Conservation (phyloP, 2,888 invertebrate species). For the Pedicia rivosa region DNA sequence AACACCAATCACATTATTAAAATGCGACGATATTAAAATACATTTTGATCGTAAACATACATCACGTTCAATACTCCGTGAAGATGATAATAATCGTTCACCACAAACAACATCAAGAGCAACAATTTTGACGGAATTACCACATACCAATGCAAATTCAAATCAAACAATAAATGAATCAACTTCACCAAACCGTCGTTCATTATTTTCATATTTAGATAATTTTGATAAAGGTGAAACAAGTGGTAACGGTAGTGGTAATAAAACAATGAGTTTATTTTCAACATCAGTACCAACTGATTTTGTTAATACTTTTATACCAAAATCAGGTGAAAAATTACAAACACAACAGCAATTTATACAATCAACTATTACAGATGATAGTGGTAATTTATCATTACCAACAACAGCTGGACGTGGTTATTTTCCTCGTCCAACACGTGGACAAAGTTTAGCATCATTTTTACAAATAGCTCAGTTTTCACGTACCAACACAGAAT, state of each 20-base stretch:
- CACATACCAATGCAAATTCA: slow-evolving; percentile 9
- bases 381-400: slow-evolving; percentile 28
- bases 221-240: neutral
- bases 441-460: slow-evolving; percentile 55
- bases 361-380: slow-evolving; percentile 43
- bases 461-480: slow-evolving; percentile 58
- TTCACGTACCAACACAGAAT: slow-evolving; percentile 51
- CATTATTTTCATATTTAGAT: slow-evolving; percentile 7
- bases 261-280: slow-evolving; percentile 6
- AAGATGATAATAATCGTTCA: neutral
- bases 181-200: slow-evolving; percentile 1
- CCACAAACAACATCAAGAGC: slow-evolving; percentile 4
- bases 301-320: slow-evolving; percentile 22
- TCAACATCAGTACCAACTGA: slow-evolving; percentile 14
- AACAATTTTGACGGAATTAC: neutral
- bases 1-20: slow-evolving; percentile 16
- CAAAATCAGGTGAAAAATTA: slow-evolving; percentile 25
- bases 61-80: neutral
- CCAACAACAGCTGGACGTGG: too few relatives aligned
- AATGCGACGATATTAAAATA: slow-evolving; percentile 30
- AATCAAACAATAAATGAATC: slow-evolving; percentile 10
- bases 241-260: too few relatives aligned
- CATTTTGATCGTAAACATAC: slow-evolving; percentile 21
- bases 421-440: slow-evolving; percentile 37
- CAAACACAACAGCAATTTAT: too few relatives aligned